Percentiles rank a stretch among this genome's conserved stretches.
phyloP scores from a whole-genome alignment of 1,140 invertebrate species.

The Scaptomyza montana region DNA sequence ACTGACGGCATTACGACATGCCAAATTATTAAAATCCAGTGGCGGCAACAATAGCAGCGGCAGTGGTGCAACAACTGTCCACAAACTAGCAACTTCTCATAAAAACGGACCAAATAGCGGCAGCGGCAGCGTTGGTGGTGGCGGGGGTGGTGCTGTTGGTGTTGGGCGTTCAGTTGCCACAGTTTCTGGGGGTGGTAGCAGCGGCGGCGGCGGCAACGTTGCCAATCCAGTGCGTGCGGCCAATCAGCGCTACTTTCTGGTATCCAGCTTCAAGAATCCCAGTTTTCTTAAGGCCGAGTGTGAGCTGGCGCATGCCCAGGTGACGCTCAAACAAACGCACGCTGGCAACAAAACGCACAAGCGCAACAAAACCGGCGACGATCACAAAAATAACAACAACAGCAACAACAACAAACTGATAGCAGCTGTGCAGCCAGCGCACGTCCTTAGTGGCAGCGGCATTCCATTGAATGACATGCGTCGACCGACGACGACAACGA shows the following conservation, averaged over 20 bases:
- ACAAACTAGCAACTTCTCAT: constrained; percentile 16
- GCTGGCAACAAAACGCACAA: constrained; percentile 16
- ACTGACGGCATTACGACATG: constrained; percentile 5
- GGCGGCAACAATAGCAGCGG: neutral
- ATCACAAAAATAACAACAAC: constrained; percentile 55
- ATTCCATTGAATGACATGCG: constrained; percentile 63
- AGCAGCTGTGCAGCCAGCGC: neutral
- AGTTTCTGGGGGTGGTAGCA: too few species aligned
- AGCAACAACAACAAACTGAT: constrained; percentile 11
- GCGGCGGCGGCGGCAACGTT: too few species aligned
- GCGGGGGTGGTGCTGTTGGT: too few species aligned
- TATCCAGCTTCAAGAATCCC: constrained; percentile 72
- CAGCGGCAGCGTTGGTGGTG: too few species aligned
- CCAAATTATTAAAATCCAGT: constrained; percentile 11
- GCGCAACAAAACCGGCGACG: constrained; percentile 47
- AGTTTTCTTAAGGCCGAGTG: constrained; percentile 79
- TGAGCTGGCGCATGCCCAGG: constrained; percentile 80
- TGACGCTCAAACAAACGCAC: constrained; percentile 37
- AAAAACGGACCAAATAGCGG: too few species aligned
- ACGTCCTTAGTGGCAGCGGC: too few species aligned
- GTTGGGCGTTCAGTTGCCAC: neutral
- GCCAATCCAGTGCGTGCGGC: constrained; percentile 69
- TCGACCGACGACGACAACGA: constrained; percentile 55
- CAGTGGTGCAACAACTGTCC: neutral
- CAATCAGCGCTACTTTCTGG: constrained; percentile 74